Base-by-base conservation (phyloP, 1,140 invertebrate genomes). In the Macrosteles quadrilineatus region DNA sequence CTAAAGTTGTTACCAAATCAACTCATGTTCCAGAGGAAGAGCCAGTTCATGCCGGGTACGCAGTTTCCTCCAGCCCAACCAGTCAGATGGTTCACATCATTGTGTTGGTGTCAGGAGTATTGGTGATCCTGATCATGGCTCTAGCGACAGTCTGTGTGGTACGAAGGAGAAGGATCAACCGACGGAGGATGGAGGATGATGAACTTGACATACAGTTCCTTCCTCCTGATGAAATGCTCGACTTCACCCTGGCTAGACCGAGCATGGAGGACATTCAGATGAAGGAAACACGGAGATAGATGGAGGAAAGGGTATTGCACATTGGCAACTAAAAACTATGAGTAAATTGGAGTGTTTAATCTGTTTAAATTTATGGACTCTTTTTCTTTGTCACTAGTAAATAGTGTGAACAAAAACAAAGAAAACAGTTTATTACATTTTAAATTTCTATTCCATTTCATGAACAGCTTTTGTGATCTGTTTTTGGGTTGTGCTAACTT, bases 141-240 rank as follows among this genome's bases (percentile, higher is more conserved):
- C 67, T 76, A 21, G 68, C 76, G n/a, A 71, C 67, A 14, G 73
- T 78, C 40, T 57, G 81, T 2, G 62, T 81, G 25, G 29, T 80
- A 14, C 76, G 76, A 31, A 75, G 73, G 25, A 76, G 78, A 67
- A 78, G 77, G 69, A 63, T 70, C 17, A 80, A 79, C 53, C 80
- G 80, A 69, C 73, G 80, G 62, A 74, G 77, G 14, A 71, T 74
- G 1, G 79, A 76, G 55, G 73, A 77, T 3, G 82, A 83, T n/a
- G 82, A 83, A 53, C 85, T 84, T 68, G 85, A 86, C 68, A 85
- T 86, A 0, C 76, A 84, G 65, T 86, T 83, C 74, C 76, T 86
- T 12, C 85, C 85, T 0, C 81, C 81, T 1, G 83, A 85, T 62
- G 85, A 86, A 73, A 76, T 82, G 2, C 75, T 86, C 1, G 84